Conservation (phyloP, 2,888 invertebrate species). For the Syrista parreyssii region DNA sequence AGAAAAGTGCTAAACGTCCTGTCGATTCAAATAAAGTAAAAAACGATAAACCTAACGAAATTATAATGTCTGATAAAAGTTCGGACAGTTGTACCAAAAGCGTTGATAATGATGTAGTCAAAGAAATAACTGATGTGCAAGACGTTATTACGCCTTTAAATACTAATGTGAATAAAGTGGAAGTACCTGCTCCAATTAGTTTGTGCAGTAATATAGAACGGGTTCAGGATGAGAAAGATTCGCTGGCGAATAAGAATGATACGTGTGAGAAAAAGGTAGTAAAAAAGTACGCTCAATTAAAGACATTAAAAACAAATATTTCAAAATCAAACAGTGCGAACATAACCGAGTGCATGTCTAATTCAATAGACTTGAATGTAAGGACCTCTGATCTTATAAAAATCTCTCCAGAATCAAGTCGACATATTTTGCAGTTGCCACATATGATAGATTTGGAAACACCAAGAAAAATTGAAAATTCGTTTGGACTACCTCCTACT, state of each 20-base stretch:
- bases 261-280: slow-evolving; percentile 34
- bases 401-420: slow-evolving; percentile 32
- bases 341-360: slow-evolving; percentile 5
- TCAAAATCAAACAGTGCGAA: slow-evolving; percentile 23
- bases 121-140: background rate
- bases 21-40: background rate
- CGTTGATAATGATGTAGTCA: background rate
- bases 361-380: slow-evolving; percentile 14
- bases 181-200: background rate
- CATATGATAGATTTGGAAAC: slow-evolving; percentile 53
- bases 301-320: slow-evolving; percentile 49
- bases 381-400: slow-evolving; percentile 27
- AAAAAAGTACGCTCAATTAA: slow-evolving; percentile 55
- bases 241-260: background rate
- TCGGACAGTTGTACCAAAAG: background rate
- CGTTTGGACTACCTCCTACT: slow-evolving; percentile 53
- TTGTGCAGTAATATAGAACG: background rate
- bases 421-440: slow-evolving; percentile 29
- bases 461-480: slow-evolving; percentile 50
- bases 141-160: background rate
- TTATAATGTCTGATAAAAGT: background rate
- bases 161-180: background rate
- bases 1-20: background rate
- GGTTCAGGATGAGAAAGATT: background rate
- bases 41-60: background rate